Base-by-base conservation (phyloP, 1,140 invertebrate genomes). In the Drosophila nikananu region DNA sequence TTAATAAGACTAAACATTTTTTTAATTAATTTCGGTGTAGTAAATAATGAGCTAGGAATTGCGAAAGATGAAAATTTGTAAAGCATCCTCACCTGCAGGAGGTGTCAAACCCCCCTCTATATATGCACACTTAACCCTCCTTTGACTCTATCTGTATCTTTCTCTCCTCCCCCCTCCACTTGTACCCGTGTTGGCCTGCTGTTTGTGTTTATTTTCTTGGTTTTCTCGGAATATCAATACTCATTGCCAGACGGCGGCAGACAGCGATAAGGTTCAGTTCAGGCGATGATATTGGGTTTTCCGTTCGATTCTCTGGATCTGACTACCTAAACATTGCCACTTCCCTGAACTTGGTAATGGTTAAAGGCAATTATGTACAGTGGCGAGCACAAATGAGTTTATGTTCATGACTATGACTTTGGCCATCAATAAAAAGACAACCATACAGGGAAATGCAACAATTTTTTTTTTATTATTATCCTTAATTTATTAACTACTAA, bases 131-230 rank as follows among this genome's bases (percentile, higher is more conserved):
- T 23, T 25, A 58, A 46, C 25, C 67, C 37, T 51, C 54, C n/a
- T 72, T 51, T 51, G 37, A 51, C 30, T 72, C 35, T 23, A n/a
- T 25, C n/a, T 37, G 35, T 39, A 23, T 41, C 23, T 30, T 19
- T 25, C 42, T 23, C 51, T 51, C 25, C 65, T 10, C 41, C 49
- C n/a, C 30, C 41, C 48, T 32, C 32, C 21, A 46, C 44, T 37
- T n/a, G 8, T 39, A 17, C 21, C n/a, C 5, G 9, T 6, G 17
- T 13, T 23, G 9, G 66, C 66, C 66, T 51, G 44, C 70, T 71
- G 70, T 27, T 72, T 72, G 25, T 72, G 66, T 72, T 72, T 72
- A 72, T 72, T 71, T 72, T 72, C 52, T 23, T 71, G 49, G 13
- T 13, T 37, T 72, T 71, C 65, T 58, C n/a, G 51, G 68, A 72